phyloP scores from a whole-genome alignment of 2,888 invertebrate species.

The Frankliniella intonsa region DNA sequence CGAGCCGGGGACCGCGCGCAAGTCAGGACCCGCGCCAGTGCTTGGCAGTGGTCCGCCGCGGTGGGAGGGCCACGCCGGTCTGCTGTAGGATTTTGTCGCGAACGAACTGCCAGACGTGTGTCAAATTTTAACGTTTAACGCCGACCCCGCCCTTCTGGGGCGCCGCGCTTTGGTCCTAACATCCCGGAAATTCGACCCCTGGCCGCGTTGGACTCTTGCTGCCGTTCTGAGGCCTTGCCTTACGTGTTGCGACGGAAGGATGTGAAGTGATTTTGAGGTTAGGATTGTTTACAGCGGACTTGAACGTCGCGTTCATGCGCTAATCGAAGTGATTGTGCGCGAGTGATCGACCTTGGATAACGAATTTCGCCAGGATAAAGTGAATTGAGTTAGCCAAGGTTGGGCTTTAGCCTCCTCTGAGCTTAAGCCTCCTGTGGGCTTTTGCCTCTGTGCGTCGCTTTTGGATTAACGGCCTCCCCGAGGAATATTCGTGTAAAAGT shows the following conservation, averaged over 20 bases:
- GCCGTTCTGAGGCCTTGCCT: neutral
- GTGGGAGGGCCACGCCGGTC: neutral
- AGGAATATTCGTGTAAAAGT: neutral
- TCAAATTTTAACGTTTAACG: neutral
- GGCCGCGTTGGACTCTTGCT: neutral
- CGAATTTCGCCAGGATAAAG: neutral
- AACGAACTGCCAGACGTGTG: neutral
- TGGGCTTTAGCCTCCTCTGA: neutral
- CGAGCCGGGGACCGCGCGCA: neutral
- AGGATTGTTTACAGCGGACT: constrained; percentile 8
- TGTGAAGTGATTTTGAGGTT: neutral
- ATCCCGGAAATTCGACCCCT: neutral
- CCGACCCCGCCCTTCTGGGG: neutral
- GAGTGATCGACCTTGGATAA: neutral
- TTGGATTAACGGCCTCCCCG: neutral
- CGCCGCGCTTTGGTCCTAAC: neutral
- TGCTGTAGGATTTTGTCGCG: neutral
- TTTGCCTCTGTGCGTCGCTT: neutral
- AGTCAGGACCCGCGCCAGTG: neutral
- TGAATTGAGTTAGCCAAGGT: neutral
- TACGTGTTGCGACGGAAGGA: neutral
- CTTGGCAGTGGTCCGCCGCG: neutral
- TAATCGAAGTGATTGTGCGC: neutral
- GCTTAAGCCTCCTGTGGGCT: neutral
- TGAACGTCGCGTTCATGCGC: neutral